phyloP scores from a whole-genome alignment of 1,140 invertebrate species.

The Drosophila tsacasi region DNA sequence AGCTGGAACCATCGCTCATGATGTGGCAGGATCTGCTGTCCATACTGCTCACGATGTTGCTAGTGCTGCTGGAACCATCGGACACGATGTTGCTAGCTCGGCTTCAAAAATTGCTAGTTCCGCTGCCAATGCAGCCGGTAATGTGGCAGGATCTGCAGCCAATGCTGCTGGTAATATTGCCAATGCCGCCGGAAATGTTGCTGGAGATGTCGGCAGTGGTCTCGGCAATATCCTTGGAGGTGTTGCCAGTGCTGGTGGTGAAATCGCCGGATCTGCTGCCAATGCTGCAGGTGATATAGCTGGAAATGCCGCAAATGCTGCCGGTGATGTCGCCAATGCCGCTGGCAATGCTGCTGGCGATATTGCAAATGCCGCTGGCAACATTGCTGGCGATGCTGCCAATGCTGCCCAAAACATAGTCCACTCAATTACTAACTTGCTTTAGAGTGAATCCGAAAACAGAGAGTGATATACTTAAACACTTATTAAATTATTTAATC shows the following conservation, averaged over 20 bases:
- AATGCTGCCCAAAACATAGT: constrained; percentile 17
- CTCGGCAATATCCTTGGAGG: constrained; percentile 16
- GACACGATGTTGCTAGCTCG: too few relatives aligned
- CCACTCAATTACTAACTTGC: constrained; percentile 8
- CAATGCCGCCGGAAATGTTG: constrained; percentile 1
- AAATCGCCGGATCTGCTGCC: constrained; percentile 8
- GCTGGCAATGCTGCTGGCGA: constrained; percentile 14
- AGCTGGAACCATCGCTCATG: too few relatives aligned
- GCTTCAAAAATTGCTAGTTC: neutral
- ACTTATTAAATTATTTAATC: neutral
- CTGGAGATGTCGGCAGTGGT: neutral
- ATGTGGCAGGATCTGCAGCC: neutral
- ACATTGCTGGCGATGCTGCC: constrained; percentile 1
- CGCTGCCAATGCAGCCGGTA: constrained; percentile 17
- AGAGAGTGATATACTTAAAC: too few relatives aligned
- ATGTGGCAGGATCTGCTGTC: neutral
- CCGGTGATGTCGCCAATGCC: constrained; percentile 4
- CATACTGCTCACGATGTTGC: neutral
- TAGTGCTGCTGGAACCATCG: neutral
- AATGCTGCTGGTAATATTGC: neutral
- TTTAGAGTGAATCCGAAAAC: neutral
- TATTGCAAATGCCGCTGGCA: constrained; percentile 4
- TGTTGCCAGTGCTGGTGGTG: constrained; percentile 7
- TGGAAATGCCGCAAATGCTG: neutral
- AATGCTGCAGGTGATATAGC: constrained; percentile 8